Base-by-base conservation (phyloP, 2,888 invertebrate genomes). In the Stegophylla sp. region DNA sequence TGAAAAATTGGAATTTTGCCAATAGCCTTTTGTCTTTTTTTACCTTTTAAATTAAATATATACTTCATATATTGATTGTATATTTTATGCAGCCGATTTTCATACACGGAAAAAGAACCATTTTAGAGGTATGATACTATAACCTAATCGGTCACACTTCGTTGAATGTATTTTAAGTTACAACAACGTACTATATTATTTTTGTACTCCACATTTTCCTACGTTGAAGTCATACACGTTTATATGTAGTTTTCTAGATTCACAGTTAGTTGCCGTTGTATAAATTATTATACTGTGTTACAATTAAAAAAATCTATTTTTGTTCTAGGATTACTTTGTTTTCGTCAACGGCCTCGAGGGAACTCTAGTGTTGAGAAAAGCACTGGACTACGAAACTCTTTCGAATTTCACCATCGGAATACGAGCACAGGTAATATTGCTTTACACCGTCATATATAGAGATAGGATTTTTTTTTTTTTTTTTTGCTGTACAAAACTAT, bases 311-410 rank as follows among this genome's bases (percentile, higher is more conserved):
- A n/a, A n/a, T n/a, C n/a, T n/a, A n/a, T 34, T 34, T 34, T 34
- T 34, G 7, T 84, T 85, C 0, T 86, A 92, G 91, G 94, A 94
- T 84, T 93, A 91, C 86, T 92, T 96, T 82, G 91, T 92, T 82
- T 96, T 96, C 86, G 91, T 92, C 1, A 95, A 94, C 87, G 94
- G 94, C 81, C 88, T 96, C 64, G 95, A 95, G 86, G 94, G 95
- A 79, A 92, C 93, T 0, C 86, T 96, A 76, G 92, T 94, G 17
- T 87, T 96, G 7, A 91, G 91, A 83, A 92, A 92, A 86, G 90
- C 94, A 0, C 87, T 96, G 83, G 96, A 96, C 87, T 96, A 92
- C 86, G 96, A 96, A 87, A 90, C 90, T 0, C 88, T 93, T 84
- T 90, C 90, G 84, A 92, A 92, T 86, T 94, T 96, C 85, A 93